phyloP scores from a whole-genome alignment of 2,113 vertebrate genomes.

The Ellobius talpinus region DNA sequence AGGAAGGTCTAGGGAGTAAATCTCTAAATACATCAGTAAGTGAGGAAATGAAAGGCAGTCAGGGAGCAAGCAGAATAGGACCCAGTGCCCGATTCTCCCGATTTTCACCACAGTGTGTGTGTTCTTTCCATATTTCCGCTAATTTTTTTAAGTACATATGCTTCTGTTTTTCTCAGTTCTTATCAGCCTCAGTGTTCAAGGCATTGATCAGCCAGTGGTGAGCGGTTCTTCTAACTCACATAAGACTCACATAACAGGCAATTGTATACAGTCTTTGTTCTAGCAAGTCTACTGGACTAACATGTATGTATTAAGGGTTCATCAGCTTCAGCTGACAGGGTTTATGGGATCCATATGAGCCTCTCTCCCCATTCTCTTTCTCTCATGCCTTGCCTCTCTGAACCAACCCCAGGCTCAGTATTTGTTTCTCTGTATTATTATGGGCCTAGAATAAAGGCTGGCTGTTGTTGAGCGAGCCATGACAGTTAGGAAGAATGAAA shows the following conservation, averaged over 20 bases:
- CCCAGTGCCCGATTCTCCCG: background rate
- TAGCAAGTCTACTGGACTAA: background rate
- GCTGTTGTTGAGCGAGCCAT: background rate
- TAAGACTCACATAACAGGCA: background rate
- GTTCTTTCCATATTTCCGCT: background rate
- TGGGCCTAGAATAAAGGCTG: background rate
- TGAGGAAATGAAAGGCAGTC: background rate
- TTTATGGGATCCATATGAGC: background rate
- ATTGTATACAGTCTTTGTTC: background rate
- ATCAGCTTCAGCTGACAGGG: background rate
- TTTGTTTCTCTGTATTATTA: background rate
- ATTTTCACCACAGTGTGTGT: background rate
- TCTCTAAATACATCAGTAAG: background rate
- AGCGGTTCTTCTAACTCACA: background rate
- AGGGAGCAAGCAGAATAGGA: background rate
- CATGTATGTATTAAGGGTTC: background rate
- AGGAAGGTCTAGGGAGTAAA: background rate
- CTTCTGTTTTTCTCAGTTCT: constrained; percentile 4
- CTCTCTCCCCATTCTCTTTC: background rate
- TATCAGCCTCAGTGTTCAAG: constrained; percentile 6
- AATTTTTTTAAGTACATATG: background rate
- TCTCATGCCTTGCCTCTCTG: background rate
- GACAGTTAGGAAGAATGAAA: background rate
- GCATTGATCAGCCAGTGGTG: background rate
- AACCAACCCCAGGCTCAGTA: background rate